Evolutionary conservation across 37 sponge, comb jelly and placozoan genomes (phyloP), one percentile per base, ranked within the genome.

Genomic region (Spongilla lacustris): DNA sequence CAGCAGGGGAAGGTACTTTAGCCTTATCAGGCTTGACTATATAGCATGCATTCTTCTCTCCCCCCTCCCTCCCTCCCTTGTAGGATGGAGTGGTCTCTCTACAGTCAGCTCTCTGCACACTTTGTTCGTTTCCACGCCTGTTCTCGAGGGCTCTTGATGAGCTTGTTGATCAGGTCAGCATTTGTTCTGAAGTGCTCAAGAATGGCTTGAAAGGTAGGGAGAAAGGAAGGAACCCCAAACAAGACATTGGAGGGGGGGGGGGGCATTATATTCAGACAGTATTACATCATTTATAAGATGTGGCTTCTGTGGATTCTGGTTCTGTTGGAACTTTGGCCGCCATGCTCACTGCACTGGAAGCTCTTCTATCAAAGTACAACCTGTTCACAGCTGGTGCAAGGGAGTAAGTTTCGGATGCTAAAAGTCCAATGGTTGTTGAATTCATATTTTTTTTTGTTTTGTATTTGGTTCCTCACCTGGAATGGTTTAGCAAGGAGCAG

Each of bases 331-430:
- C 31, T 26, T 32, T 48, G 24, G 86, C 49, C 29, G 34, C 23
- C 27, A 36, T 71, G 19, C 29, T 50, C 8, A 29, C 33, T 50
- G 24, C 74, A 29, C 67, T 86, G 5, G 86, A 86, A 72, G 28
- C 0, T 0, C 50, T 86, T 25, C 73, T 78, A 10, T 72, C 50
- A 36, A 79, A 37, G 32, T 79, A 79, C 48, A 66, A 72, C 32
- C 31, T 78, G 11, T 37, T 31, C 25, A 23, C 36, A 41, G 3
- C 41, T 41, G 3, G 6, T 6, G 6, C 41, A 41, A 6, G 41
- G 6, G 41, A 41, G 41, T 41, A 41, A 41, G 41, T 41, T 41
- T 8, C 4, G 6, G 34, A 32, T 25, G 33, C 75, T 36, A n/a
- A n/a, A n/a, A n/a, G n/a, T n/a, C n/a, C n/a, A n/a, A n/a, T n/a